Evolutionary conservation across 2,113 vertebrate species (phyloP).

Genomic region (Phasianus colchicus): DNA sequence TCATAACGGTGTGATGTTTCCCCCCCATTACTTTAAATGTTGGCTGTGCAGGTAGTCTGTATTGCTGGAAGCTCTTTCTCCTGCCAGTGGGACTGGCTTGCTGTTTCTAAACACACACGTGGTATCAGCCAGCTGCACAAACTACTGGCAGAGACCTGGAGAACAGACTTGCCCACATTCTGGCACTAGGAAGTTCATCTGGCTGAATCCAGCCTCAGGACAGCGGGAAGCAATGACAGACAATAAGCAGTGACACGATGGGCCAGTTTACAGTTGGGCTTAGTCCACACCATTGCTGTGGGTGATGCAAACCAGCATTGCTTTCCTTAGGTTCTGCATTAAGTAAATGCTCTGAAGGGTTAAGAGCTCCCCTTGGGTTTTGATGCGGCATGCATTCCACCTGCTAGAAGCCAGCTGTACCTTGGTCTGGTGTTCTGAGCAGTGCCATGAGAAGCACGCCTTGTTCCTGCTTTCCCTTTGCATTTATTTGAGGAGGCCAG

Average conservation of each 20-base stretch:
- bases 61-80: not conserved
- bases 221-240: not conserved
- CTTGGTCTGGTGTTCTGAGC: not conserved
- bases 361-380: not conserved
- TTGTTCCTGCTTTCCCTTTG: not conserved
- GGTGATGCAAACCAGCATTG: accelerated
- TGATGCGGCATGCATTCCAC: not conserved
- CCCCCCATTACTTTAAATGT: not conserved
- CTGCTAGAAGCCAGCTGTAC: conserved; percentile 23
- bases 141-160: not conserved
- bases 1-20: not conserved
- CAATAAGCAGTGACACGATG: accelerated
- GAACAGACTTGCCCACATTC: not conserved
- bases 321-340: not conserved
- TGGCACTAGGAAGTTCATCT: not conserved
- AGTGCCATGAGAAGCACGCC: not conserved
- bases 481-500: not conserved
- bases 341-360: not conserved
- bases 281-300: not conserved
- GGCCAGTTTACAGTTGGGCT: not conserved
- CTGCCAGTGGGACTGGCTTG: not conserved
- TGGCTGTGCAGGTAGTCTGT: not conserved
- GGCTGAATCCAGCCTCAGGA: not conserved
- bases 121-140: not conserved
- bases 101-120: not conserved